Percentiles rank a stretch among this genome's conserved stretches.
These are phyloP conservation scores for Mus musculus DNA, from an alignment of 2,113 vertebrate species.

Conservation along the genomic window GRCm39 chr1:126465001-126465500, in stretches of 20 bases:
- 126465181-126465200: neutral
- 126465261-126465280: neutral
- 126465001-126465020: neutral
- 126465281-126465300: neutral
- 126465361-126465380: neutral
- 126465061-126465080: neutral
- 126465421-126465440: neutral
- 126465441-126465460: neutral
- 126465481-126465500: neutral
- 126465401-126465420: neutral
- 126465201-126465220: neutral
- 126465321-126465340: neutral
- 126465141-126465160: slow-evolving; percentile 3
- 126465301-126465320: neutral
- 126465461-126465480: neutral
- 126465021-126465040: neutral
- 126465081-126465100: neutral
- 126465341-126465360: neutral
- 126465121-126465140: neutral
- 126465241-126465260: neutral
- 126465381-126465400: neutral
- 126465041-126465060: neutral
- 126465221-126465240: neutral
- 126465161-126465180: neutral
- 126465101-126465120: neutral